Conservation (phyloP, 1,140 invertebrate species). For the Drosophila equinoxialis region DNA sequence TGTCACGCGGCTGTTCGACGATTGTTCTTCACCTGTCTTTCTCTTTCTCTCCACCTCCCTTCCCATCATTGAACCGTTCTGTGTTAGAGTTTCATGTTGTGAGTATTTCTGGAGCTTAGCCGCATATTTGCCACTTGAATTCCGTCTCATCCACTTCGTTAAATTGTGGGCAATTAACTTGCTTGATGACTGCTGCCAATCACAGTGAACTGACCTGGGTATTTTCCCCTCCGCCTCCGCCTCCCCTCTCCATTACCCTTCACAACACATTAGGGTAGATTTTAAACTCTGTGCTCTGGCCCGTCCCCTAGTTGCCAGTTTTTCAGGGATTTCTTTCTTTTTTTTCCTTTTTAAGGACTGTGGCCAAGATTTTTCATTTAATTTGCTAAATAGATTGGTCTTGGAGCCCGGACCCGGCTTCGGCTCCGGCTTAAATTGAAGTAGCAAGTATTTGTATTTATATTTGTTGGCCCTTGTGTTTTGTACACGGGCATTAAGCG, state of each 20-base stretch:
- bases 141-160: conserved; percentile 40
- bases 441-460: not conserved
- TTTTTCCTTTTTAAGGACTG: conserved; percentile 10
- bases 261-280: conserved; percentile 10
- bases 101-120: conserved; percentile 1
- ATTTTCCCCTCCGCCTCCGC: not conserved
- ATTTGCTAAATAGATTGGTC: conserved; percentile 69
- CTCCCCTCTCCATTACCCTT: conserved; percentile 10
- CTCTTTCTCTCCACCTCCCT: no score
- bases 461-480: not conserved
- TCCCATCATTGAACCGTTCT: not conserved
- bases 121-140: conserved; percentile 11
- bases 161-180: conserved; percentile 81
- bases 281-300: conserved; percentile 46
- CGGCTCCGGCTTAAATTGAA: conserved; percentile 15
- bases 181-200: conserved; percentile 76
- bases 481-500: conserved; percentile 63
- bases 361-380: conserved; percentile 64
- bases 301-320: conserved; percentile 11
- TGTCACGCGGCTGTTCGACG: no score
- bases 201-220: conserved; percentile 59
- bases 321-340: conserved; percentile 9
- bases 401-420: not conserved
- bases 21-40: no score
- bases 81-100: not conserved